A percentile compares a stretch with the other conserved stretches of the same genome.
phyloP scores from a whole-genome alignment of 2,888 invertebrate species.

The Clistopyga incitator region DNA sequence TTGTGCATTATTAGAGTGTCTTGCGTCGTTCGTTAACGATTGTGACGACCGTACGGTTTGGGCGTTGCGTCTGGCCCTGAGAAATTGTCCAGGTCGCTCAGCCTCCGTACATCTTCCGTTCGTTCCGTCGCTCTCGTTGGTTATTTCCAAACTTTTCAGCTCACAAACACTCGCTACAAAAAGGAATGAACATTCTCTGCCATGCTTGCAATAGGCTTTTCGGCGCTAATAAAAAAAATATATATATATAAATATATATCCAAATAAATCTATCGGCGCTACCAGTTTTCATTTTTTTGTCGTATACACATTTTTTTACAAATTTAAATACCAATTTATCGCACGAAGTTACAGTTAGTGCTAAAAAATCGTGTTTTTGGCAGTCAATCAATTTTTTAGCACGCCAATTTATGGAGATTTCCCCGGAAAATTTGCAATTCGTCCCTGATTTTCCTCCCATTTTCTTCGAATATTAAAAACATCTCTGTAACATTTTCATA shows the following conservation, averaged over 20 bases:
- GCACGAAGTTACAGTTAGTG: background rate
- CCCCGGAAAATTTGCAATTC: no score
- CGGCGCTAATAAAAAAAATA: constrained; percentile 65
- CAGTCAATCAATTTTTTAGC: background rate
- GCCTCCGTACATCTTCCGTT: constrained; percentile 76
- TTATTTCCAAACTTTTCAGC: constrained; percentile 83
- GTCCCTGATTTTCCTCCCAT: no score
- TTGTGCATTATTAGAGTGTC: constrained; percentile 78
- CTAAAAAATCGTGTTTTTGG: background rate
- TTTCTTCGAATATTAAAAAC: no score
- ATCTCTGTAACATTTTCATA: no score
- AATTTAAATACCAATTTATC: constrained; percentile 33
- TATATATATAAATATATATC: constrained; percentile 45
- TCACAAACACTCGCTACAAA: constrained; percentile 83
- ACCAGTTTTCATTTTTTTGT: background rate
- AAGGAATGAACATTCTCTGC: constrained; percentile 77
- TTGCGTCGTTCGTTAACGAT: constrained; percentile 75
- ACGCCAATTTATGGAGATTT: no score
- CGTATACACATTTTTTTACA: constrained; percentile 24
- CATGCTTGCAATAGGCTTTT: constrained; percentile 76
- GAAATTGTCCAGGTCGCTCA: constrained; percentile 78
- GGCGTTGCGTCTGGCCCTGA: constrained; percentile 76
- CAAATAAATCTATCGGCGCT: constrained; percentile 26
- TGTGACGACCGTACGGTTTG: constrained; percentile 75
- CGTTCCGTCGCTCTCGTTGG: constrained; percentile 76